These are phyloP conservation scores for Mustela nigripes DNA, from an alignment of 2,113 vertebrate species.

Conservation along the genomic window DNA sequence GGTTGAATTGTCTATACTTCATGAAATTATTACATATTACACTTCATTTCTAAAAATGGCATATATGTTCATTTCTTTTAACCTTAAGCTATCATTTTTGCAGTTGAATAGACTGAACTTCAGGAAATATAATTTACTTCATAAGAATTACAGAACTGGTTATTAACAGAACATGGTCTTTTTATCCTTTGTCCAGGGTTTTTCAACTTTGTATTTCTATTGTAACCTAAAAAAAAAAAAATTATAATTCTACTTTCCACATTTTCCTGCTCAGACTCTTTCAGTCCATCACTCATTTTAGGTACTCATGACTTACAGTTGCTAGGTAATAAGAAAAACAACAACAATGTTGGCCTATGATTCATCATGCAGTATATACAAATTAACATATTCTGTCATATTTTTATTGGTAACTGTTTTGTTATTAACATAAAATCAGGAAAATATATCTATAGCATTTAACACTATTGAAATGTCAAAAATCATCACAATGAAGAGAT, in stretches of 20 bases:
- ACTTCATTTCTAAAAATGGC: not conserved
- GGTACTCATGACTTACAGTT: not conserved
- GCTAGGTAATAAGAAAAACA: not conserved
- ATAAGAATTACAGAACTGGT: not conserved
- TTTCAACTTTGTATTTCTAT: not conserved
- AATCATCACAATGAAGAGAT: constrained; percentile 51
- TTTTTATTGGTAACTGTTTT: constrained; percentile 43
- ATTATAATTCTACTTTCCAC: not conserved
- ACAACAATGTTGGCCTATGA: not conserved
- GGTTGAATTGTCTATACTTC: not conserved
- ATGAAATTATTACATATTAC: not conserved
- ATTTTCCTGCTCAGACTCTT: not conserved
- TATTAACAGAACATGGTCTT: not conserved
- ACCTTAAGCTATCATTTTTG: not conserved
- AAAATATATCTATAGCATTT: not conserved
- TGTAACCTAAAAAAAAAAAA: not conserved
- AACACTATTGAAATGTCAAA: constrained; percentile 42
- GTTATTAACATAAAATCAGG: constrained; percentile 29
- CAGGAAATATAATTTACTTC: not conserved
- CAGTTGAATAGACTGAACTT: not conserved
- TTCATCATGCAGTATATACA: not conserved
- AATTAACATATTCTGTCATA: constrained; percentile 35
- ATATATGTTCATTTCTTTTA: not conserved
- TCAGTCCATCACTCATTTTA: not conserved
- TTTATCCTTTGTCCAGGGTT: not conserved